phyloP scores from a whole-genome alignment of 2,113 vertebrate genomes.

The Odontophorus gujanensis region DNA sequence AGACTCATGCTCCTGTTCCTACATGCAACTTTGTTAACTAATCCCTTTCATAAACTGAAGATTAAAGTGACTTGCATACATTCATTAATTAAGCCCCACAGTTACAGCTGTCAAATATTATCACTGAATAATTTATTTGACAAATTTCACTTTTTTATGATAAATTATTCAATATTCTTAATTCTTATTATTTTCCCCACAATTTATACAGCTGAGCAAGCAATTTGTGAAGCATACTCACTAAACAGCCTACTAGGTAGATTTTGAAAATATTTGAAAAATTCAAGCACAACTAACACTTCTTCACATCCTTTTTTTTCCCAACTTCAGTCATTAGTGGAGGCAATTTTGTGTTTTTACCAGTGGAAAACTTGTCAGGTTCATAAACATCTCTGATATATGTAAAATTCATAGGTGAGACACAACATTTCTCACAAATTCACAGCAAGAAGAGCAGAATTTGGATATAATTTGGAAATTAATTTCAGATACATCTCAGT shows the following conservation, averaged over 20 bases:
- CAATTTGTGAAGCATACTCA: conserved; percentile 8
- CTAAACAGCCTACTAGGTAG: neutral
- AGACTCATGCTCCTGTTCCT: neutral
- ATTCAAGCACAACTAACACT: neutral
- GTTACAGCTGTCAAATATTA: conserved; percentile 65
- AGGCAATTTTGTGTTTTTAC: neutral
- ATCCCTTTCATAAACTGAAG: conserved; percentile 16
- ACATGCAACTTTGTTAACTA: conserved; percentile 6
- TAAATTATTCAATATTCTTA: conserved; percentile 56
- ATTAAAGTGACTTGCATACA: conserved; percentile 39
- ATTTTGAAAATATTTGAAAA: neutral
- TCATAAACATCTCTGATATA: neutral
- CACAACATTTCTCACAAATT: neutral
- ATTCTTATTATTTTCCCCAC: conserved; percentile 58
- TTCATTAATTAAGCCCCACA: conserved; percentile 58
- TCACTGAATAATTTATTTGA: conserved; percentile 69
- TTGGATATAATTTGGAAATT: neutral
- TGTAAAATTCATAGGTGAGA: neutral
- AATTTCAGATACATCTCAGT: neutral
- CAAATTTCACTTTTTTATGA: conserved; percentile 55
- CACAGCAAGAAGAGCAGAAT: neutral
- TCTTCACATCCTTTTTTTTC: neutral
- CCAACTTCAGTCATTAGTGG: neutral
- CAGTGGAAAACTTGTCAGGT: neutral
- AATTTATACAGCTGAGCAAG: conserved; percentile 28